phyloP scores from a whole-genome alignment of 1,140 invertebrate species.

The Achatina immaculata region DNA sequence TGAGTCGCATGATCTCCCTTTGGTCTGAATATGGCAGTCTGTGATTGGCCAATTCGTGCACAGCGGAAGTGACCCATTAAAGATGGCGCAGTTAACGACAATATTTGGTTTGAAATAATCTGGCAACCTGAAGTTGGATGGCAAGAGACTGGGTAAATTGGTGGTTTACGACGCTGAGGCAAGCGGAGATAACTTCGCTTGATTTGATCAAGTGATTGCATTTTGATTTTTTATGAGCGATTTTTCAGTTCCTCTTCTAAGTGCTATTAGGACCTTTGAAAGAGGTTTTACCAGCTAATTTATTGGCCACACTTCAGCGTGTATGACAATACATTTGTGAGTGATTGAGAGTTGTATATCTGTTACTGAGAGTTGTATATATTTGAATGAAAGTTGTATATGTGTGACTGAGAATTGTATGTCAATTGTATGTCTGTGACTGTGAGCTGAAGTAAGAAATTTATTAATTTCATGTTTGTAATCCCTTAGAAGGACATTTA shows the following conservation, averaged over 20 bases:
- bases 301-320: neutral
- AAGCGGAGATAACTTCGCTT: neutral
- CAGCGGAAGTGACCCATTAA: neutral
- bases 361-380: neutral
- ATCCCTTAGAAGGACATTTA: too few species aligned
- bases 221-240: neutral
- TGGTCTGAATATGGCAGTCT: neutral
- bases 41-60: neutral
- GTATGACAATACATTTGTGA: neutral
- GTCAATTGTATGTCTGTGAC: too few species aligned
- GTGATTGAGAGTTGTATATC: neutral
- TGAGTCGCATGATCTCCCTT: neutral
- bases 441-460: too few species aligned
- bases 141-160: neutral
- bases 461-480: too few species aligned
- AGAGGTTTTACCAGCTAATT: neutral
- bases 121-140: neutral
- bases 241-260: too few species aligned
- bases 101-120: constrained; percentile 1
- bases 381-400: neutral
- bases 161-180: neutral
- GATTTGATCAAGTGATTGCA: neutral
- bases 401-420: neutral
- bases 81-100: neutral
- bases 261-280: too few species aligned